Percentiles rank a stretch among this genome's conserved stretches.
These are phyloP conservation scores for Dascillus cervinus DNA, from an alignment of 2,888 invertebrate species.

Conservation along the genomic window DNA sequence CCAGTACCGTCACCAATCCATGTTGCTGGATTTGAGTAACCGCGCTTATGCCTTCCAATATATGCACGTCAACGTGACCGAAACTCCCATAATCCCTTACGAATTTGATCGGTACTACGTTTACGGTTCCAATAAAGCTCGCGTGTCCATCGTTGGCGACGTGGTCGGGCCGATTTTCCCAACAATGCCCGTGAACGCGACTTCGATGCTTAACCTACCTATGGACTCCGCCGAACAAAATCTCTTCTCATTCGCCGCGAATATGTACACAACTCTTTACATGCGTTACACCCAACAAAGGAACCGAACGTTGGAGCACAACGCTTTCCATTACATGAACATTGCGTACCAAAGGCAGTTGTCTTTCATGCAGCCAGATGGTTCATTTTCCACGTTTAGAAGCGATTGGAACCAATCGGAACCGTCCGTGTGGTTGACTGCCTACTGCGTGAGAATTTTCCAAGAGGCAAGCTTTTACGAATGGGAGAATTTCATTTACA, in stretches of 20 bases:
- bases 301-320: constrained; percentile 68
- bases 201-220: constrained; percentile 69
- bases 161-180: constrained; percentile 91
- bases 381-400: constrained; percentile 84
- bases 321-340: constrained; percentile 84
- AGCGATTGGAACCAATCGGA: constrained; percentile 89
- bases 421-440: constrained; percentile 87
- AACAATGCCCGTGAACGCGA: constrained; percentile 85
- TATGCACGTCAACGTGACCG: constrained; percentile 92
- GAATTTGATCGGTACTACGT: constrained; percentile 87
- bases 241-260: constrained; percentile 94
- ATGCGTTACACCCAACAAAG: constrained; percentile 87
- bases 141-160: constrained; percentile 79
- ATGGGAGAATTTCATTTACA: constrained; percentile 94
- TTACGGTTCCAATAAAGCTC: constrained; percentile 83
- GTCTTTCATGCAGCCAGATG: constrained; percentile 84
- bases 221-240: constrained; percentile 94
- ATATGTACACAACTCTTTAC: constrained; percentile 83
- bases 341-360: constrained; percentile 83
- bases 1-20: constrained; percentile 86
- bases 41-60: constrained; percentile 88
- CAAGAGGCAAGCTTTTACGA: constrained; percentile 92
- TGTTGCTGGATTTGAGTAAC: constrained; percentile 85
- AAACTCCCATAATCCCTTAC: constrained; percentile 87
- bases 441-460: constrained; percentile 81